Conservation (phyloP, 2,797 vertebrate genomes). For the Chiroxiphia lanceolata region DNA sequence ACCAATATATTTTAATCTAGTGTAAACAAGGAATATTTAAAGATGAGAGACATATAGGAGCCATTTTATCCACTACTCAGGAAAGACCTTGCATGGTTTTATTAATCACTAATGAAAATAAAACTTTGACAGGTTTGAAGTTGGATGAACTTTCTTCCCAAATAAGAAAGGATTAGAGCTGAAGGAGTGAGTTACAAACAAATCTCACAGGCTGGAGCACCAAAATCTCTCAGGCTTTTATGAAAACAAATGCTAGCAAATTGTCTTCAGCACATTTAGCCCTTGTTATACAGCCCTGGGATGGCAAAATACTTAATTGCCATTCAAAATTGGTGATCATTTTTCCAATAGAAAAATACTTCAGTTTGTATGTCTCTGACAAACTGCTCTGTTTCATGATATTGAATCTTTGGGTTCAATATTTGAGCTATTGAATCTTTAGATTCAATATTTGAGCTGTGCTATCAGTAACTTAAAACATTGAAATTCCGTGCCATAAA, state of each 20-base stretch:
- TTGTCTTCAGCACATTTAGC: not conserved
- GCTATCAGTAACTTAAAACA: not conserved
- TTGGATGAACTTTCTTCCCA: not conserved
- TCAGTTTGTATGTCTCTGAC: not conserved
- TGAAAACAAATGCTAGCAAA: not conserved
- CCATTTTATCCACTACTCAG: not conserved
- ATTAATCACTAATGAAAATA: not conserved
- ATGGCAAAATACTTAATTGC: not conserved
- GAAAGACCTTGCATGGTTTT: slow-evolving; percentile 6
- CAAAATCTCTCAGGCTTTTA: not conserved
- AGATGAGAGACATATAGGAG: not conserved
- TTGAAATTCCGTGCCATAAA: not conserved
- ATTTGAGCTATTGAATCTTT: not conserved
- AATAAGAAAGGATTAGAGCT: not conserved
- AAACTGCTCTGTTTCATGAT: not conserved
- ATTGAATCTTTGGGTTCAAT: not conserved
- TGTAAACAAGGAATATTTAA: not conserved
- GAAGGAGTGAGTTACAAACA: not conserved
- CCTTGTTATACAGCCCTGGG: not conserved
- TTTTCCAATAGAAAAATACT: not conserved
- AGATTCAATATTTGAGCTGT: not conserved
- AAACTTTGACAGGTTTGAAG: not conserved
- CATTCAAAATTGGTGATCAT: not conserved
- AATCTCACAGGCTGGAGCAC: not conserved
- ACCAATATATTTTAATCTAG: not conserved